These are phyloP conservation scores for Ganaspis sp. DNA, from an alignment of 1,140 invertebrate genomes.

Conservation along the genomic window DNA sequence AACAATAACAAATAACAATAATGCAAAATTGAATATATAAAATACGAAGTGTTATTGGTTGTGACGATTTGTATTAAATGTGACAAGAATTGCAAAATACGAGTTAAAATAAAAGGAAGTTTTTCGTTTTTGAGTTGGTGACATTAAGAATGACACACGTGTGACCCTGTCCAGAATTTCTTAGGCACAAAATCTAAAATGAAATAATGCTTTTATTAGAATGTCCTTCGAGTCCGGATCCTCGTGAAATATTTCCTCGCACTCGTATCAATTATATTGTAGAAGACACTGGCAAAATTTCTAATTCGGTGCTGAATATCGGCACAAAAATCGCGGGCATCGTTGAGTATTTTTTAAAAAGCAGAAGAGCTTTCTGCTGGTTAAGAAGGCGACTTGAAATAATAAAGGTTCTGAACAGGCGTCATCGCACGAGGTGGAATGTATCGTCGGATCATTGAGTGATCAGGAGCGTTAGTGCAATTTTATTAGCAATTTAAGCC, in stretches of 20 bases:
- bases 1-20: too few relatives aligned
- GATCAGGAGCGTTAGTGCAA: slow-evolving; percentile 43
- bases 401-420: slow-evolving; percentile 51
- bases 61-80: too few relatives aligned
- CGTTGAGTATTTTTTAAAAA: slow-evolving; percentile 9
- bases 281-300: background rate
- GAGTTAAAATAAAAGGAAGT: too few relatives aligned
- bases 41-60: too few relatives aligned
- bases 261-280: background rate
- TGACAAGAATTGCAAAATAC: too few relatives aligned
- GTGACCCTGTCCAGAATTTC: slow-evolving; percentile 47
- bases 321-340: background rate
- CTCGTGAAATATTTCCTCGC: background rate
- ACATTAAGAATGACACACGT: slow-evolving; percentile 36
- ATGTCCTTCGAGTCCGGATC: background rate
- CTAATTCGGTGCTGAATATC: background rate
- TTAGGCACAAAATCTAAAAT: slow-evolving; percentile 30
- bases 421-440: slow-evolving; percentile 42
- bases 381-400: background rate
- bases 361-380: background rate
- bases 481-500: slow-evolving; percentile 47
- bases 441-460: slow-evolving; percentile 45
- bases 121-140: background rate
- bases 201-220: background rate
- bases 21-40: too few relatives aligned